Conservation (phyloP, 2,888 invertebrate species). For the Hydrotaea cyrtoneurina region DNA sequence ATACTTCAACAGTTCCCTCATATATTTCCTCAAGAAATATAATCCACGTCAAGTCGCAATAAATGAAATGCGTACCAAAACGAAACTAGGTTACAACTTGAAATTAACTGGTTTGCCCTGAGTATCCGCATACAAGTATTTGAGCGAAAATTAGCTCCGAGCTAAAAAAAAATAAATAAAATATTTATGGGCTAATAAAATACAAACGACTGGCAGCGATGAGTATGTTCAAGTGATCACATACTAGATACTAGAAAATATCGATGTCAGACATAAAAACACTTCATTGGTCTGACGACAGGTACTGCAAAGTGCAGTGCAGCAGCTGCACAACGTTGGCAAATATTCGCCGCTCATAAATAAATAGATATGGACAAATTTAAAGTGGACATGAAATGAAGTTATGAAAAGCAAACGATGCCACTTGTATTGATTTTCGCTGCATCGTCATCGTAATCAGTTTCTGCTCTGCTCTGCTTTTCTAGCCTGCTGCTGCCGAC, state of each 20-base stretch:
- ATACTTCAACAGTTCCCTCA: no score
- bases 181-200: conserved; percentile 17
- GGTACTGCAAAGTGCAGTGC: background rate
- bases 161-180: no score
- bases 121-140: background rate
- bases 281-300: background rate
- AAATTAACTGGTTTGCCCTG: conserved; percentile 28
- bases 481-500: background rate
- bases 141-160: background rate
- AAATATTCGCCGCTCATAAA: no score
- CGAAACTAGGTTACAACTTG: conserved; percentile 10
- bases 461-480: background rate
- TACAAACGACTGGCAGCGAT: no score
- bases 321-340: background rate
- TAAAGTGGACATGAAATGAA: background rate
- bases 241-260: background rate
- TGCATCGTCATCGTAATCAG: background rate
- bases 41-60: no score
- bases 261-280: background rate
- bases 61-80: background rate
- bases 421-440: background rate
- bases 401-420: background rate
- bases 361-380: conserved; percentile 13
- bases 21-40: no score
- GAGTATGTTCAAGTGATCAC: background rate